These are phyloP conservation scores for Zosterops borbonicus DNA, from an alignment of 2,113 vertebrate species.

Conservation along the genomic window DNA sequence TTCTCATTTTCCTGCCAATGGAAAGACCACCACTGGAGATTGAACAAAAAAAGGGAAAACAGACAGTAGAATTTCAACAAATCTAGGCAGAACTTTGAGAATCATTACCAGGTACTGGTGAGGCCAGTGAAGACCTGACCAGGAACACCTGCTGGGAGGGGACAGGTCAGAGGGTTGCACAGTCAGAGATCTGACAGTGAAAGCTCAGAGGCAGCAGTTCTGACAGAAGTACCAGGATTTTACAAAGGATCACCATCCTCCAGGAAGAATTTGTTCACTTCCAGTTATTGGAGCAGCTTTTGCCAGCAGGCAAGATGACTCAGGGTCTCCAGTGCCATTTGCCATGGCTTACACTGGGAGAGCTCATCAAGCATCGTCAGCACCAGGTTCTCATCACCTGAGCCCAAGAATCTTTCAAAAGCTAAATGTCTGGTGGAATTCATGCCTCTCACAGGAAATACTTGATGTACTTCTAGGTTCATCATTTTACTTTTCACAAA, in stretches of 20 bases:
- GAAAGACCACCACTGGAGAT: not conserved
- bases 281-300: not conserved
- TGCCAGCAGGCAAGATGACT: not conserved
- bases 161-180: not conserved
- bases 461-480: not conserved
- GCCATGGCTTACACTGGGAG: not conserved
- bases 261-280: not conserved
- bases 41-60: not conserved
- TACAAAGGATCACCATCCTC: not conserved
- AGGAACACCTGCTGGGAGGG: not conserved
- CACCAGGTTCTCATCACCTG: not conserved
- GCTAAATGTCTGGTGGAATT: not conserved
- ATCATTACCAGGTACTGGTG: fast-evolving
- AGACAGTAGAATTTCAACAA: not conserved
- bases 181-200: not conserved
- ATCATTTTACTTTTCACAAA: not conserved
- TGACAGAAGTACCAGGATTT: not conserved
- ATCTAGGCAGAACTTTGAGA: not conserved
- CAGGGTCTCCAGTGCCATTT: not conserved
- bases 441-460: not conserved
- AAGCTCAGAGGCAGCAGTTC: not conserved
- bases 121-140: not conserved
- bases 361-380: not conserved
- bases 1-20: not conserved
- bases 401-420: not conserved